Percentiles rank a stretch among this genome's conserved stretches.
phyloP scores from a whole-genome alignment of 2,113 vertebrate species.

The Eurypyga helias region DNA sequence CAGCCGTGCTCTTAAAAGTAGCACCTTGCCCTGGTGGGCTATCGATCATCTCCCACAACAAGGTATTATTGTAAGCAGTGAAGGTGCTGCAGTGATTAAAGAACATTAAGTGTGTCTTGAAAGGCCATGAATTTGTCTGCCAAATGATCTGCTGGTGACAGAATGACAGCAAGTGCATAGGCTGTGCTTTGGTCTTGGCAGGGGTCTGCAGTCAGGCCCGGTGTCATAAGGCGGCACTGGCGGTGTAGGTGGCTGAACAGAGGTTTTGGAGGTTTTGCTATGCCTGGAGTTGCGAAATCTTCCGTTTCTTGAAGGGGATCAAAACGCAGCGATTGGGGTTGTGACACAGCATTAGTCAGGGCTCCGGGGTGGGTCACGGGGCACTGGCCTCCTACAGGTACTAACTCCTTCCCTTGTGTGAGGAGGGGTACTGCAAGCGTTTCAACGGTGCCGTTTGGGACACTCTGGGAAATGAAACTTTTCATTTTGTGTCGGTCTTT shows the following conservation, averaged over 20 bases:
- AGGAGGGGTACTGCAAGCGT: neutral
- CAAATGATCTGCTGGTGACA: neutral
- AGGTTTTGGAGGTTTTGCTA: neutral
- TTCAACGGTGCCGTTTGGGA: neutral
- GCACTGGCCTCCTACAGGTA: neutral
- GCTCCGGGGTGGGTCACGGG: fast-evolving
- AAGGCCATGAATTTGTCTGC: neutral
- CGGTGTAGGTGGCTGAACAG: fast-evolving
- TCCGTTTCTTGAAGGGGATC: neutral
- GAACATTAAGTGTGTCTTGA: neutral
- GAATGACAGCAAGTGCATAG: fast-evolving
- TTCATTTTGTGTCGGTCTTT: neutral
- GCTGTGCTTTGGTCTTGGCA: neutral
- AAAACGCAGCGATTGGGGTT: neutral
- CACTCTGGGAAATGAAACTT: neutral
- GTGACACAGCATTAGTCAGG: neutral
- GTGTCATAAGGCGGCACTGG: fast-evolving
- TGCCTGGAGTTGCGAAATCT: neutral
- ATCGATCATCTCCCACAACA: neutral
- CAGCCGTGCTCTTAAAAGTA: neutral
- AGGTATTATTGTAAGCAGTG: neutral
- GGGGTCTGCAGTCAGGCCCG: fast-evolving
- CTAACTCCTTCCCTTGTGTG: neutral
- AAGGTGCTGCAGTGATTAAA: neutral
- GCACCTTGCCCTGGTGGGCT: neutral